phyloP scores from a whole-genome alignment of 2,113 vertebrate species.

The Thermophis baileyi region DNA sequence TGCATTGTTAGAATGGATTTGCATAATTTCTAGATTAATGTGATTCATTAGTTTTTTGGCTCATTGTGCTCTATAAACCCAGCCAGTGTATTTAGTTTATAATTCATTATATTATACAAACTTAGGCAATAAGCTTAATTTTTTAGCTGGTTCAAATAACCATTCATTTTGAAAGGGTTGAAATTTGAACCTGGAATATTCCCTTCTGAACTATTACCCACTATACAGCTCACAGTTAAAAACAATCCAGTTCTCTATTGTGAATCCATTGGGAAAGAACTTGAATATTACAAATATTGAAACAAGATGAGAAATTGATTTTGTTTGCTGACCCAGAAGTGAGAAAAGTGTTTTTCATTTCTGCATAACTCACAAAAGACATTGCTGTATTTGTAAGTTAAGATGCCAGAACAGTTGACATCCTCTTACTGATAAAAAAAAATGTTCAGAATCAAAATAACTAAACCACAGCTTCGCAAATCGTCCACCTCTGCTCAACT shows the following conservation, averaged over 20 bases:
- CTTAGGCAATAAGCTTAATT: background rate
- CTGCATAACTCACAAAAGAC: background rate
- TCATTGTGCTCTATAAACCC: background rate
- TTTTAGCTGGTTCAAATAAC: background rate
- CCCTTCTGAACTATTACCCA: background rate
- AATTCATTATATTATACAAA: background rate
- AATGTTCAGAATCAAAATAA: background rate
- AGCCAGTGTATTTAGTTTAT: background rate
- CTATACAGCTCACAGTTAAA: background rate
- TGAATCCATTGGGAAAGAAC: background rate
- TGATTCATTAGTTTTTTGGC: background rate
- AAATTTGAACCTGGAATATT: background rate
- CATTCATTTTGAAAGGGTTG: background rate
- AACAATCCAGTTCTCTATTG: background rate
- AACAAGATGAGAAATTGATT: background rate
- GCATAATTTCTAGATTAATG: background rate
- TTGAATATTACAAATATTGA: slow-evolving; percentile 2
- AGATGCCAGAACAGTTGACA: background rate
- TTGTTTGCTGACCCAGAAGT: background rate
- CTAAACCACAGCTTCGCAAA: background rate
- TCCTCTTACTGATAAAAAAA: background rate
- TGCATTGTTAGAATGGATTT: background rate
- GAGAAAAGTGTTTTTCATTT: slow-evolving; percentile 19
- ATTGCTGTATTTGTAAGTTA: background rate
- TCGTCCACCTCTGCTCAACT: background rate